Evolutionary conservation across 2,888 invertebrate genomes (phyloP).

Genomic region (Malacosoma neustria): DNA sequence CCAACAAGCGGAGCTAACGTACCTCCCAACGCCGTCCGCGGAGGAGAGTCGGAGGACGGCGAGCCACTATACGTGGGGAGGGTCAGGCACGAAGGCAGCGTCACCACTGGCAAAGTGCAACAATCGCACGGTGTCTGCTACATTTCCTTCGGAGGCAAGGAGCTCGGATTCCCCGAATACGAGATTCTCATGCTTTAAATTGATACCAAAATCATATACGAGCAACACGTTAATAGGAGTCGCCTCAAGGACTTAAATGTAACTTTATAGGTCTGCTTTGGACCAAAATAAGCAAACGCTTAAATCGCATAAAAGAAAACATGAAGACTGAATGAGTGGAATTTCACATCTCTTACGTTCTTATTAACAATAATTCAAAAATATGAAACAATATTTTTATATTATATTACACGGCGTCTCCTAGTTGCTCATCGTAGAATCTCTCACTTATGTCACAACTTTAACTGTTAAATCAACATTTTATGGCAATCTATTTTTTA

Average conservation of each 20-base stretch:
- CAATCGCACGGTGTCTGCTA: conserved; percentile 87
- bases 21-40: conserved; percentile 83
- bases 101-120: conserved; percentile 89
- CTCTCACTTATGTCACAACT: not conserved
- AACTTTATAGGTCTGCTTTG: too few species aligned
- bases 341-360: too few species aligned
- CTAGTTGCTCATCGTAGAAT: not conserved
- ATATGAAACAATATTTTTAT: too few species aligned
- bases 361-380: too few species aligned
- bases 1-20: conserved; percentile 79
- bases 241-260: too few species aligned
- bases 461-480: not conserved
- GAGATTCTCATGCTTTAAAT: conserved; percentile 79
- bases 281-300: too few species aligned
- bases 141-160: conserved; percentile 88
- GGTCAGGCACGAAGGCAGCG: conserved; percentile 82
- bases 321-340: too few species aligned
- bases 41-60: conserved; percentile 83
- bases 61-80: conserved; percentile 87
- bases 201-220: not conserved
- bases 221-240: too few species aligned
- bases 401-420: not conserved
- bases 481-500: not conserved
- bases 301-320: too few species aligned
- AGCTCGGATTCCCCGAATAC: conserved; percentile 86